Conservation (phyloP, 1,140 invertebrate genomes). For the Drosophila quadrilineata region DNA sequence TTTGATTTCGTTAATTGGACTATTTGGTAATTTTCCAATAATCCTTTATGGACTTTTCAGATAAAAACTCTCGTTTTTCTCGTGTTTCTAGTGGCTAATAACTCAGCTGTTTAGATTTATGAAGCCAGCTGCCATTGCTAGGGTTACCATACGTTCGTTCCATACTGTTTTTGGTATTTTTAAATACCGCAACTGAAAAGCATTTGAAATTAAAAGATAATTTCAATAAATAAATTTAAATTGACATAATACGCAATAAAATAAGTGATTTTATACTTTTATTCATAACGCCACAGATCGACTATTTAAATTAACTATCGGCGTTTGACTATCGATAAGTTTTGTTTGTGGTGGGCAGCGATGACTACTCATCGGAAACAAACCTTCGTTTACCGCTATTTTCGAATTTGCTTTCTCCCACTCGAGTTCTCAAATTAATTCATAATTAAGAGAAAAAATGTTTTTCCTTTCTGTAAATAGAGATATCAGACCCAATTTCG, state of each 20-base stretch:
- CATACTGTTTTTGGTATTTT: background rate
- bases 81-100: slow-evolving; percentile 34
- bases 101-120: slow-evolving; percentile 41
- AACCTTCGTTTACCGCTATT: no score
- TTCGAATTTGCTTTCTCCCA: no score
- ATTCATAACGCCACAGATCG: no score
- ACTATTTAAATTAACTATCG: no score
- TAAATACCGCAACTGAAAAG: background rate
- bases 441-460: no score
- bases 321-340: no score
- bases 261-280: no score
- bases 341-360: no score
- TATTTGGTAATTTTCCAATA: slow-evolving; percentile 12
- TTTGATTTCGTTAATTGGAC: background rate
- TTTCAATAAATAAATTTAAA: background rate
- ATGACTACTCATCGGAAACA: no score
- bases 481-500: slow-evolving; percentile 2
- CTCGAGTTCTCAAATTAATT: no score
- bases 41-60: slow-evolving; percentile 18
- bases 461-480: background rate
- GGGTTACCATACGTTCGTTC: slow-evolving; percentile 7
- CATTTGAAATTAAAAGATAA: no score
- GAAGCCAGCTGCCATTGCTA: slow-evolving; percentile 27
- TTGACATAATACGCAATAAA: no score
- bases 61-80: slow-evolving; percentile 16